Evolutionary conservation across 2,797 vertebrate genomes (phyloP).

Genomic region (Lemur catta): DNA sequence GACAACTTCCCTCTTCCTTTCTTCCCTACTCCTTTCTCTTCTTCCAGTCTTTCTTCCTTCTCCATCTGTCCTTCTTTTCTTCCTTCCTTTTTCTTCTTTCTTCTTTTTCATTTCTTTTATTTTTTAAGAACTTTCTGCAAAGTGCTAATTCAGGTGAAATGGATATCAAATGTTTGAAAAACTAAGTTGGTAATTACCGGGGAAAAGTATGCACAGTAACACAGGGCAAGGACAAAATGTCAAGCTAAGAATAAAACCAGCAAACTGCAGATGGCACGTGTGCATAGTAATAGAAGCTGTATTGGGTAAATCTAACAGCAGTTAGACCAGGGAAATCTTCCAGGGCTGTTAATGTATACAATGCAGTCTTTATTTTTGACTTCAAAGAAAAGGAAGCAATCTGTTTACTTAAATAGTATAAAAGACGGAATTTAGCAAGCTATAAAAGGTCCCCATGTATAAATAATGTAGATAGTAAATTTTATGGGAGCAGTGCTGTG

Average conservation of each 20-base stretch:
- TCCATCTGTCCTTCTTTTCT: not conserved
- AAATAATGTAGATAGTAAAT: slow-evolving; percentile 21
- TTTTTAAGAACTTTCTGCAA: slow-evolving; percentile 19
- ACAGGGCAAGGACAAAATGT: not conserved
- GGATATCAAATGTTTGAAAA: slow-evolving; percentile 27
- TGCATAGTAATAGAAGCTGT: not conserved
- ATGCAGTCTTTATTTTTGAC: not conserved
- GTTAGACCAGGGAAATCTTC: not conserved
- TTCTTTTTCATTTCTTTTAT: not conserved
- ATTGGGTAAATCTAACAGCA: not conserved
- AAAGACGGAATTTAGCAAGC: not conserved
- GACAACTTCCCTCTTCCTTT: accelerated
- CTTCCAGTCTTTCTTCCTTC: too few relatives aligned
- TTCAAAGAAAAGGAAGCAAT: slow-evolving; percentile 33
- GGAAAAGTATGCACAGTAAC: not conserved
- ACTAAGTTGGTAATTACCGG: slow-evolving; percentile 65
- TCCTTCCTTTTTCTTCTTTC: not conserved
- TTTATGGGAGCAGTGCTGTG: not conserved
- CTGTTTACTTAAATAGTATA: slow-evolving; percentile 16
- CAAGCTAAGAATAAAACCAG: slow-evolving; percentile 1
- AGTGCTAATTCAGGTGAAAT: slow-evolving; percentile 11
- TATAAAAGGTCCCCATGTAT: not conserved
- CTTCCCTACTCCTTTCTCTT: too few relatives aligned
- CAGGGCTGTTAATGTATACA: not conserved
- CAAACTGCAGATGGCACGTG: not conserved